Conservation (phyloP, 1,140 invertebrate genomes). For the Uloborus diversus region DNA sequence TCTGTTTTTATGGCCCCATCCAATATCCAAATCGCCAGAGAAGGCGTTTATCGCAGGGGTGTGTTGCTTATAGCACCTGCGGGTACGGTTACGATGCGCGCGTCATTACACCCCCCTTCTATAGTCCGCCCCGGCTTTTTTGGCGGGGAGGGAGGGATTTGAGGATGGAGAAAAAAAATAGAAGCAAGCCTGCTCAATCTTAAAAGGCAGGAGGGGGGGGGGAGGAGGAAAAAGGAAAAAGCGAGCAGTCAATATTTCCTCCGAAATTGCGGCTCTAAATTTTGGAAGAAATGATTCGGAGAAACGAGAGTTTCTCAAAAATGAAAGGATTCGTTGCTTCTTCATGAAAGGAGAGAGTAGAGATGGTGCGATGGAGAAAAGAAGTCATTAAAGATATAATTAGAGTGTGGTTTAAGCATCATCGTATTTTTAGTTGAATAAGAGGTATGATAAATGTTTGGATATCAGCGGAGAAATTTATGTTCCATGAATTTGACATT, state of each 20-base stretch:
- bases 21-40: slow-evolving; percentile 44
- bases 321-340: too few relatives aligned
- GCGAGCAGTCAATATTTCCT: slow-evolving; percentile 20
- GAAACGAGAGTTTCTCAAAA: background rate
- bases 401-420: too few relatives aligned
- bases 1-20: slow-evolving; percentile 44
- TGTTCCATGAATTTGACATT: too few relatives aligned
- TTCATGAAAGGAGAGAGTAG: too few relatives aligned
- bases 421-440: too few relatives aligned
- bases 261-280: slow-evolving; percentile 38
- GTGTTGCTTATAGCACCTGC: slow-evolving; percentile 52
- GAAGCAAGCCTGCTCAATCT: too few relatives aligned
- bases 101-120: slow-evolving; percentile 5
- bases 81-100: slow-evolving; percentile 33
- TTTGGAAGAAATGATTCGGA: slow-evolving; percentile 27
- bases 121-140: background rate
- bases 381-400: too few relatives aligned
- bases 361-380: too few relatives aligned
- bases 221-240: background rate
- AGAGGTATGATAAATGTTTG: too few relatives aligned
- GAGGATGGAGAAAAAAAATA: too few relatives aligned
- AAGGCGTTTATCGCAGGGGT: slow-evolving; percentile 21
- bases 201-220: too few relatives aligned
- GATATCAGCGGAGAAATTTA: too few relatives aligned
- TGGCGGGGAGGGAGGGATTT: background rate